Base-by-base conservation (phyloP, 2,888 invertebrate genomes). In the Andrena flavipes region DNA sequence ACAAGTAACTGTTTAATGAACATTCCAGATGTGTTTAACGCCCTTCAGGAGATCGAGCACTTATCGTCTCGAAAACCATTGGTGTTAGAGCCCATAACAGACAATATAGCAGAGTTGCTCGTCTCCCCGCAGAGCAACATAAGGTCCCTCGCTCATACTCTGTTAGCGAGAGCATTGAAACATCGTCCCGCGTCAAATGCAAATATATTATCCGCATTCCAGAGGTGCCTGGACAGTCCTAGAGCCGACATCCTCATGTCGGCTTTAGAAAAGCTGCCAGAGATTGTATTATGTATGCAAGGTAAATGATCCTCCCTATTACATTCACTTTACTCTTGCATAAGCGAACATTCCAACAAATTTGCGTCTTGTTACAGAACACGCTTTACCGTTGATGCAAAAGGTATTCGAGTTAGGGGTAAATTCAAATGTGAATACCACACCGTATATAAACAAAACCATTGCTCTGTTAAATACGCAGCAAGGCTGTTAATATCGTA, bases 331-430 rank as follows among this genome's bases (percentile, higher is more conserved):
- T 4, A 13, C 51, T 70, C 26, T 23, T 56, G 4, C 10, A 16
- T 59, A 6, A 26, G 51, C n/a, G 2, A 2, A 6, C 23, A 20
- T 26, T 71, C 33, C 60, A 23, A 69, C 51, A 13, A 68, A 56
- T 74, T 42, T 10, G 20, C 23, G 20, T 70, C 59, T 74, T 20
- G 10, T 83, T 84, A 63, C 94, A 96, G 99, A 98, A 94, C 96
- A 97, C 93, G 97, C 98, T 0, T 95, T 96, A 74, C 95, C 96
- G 71, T 95, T 99, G 69, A 95, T 99, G 88, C 96, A 96, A 91
- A 96, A 96, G 81, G 97, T 97, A 0, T 99, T 99, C 94, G 96
- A 96, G 85, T 95, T 98, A 62, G 98, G 98, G 2, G 96, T 98
- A 80, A 96, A 96, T 85, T 97, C 97, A 6, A 96, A 97, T 78